Base-by-base conservation (phyloP, 2,113 vertebrate species). In the Mus pahari region DNA sequence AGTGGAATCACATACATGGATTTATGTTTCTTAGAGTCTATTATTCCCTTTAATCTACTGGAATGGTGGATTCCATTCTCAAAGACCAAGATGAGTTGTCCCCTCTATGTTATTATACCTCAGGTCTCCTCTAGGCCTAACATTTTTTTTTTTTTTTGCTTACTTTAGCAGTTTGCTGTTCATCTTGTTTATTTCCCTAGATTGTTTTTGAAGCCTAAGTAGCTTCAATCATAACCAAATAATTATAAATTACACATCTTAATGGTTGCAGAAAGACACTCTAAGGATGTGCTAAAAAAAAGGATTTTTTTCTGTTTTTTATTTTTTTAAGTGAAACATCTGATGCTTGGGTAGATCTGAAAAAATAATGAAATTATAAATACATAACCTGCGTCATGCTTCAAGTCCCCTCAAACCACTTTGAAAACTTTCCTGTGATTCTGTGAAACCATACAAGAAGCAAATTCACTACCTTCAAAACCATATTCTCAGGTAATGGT, bases 331-430 rank as follows among this genome's bases (percentile, higher is more conserved):
- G 31, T 94, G 13, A 62, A 83, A 90, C 84, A 84, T 70, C n/a
- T 92, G 7, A 60, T 60, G 20, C 17, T 91, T 90, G 89, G 26
- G 33, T 55, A 95, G 39, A 97, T 24, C 42, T 79, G 26, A 95
- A 96, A 14, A 75, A 94, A 87, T 39, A 64, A 70, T 58, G 33
- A 16, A 19, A 24, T 53, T 91, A 86, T 88, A 94, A 92, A 74
- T 79, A 79, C 1, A 3, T 11, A 8, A 92, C 24, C 36, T 86
- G 7, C 0, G 24, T 31, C 82, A 94, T 92, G 77, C 6, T 91
- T 94, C 48, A 74, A 48, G 53, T 88, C 17, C 5, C 9, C 45
- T 92, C 28, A 90, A 78, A 50, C 77, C 5, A 64, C 26, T 20
- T 78, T 26, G 71, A 92, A 20, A 31, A 11, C 16, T 77, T 39